phyloP scores from a whole-genome alignment of 1,140 invertebrate species.

The Cotesia vestalis region DNA sequence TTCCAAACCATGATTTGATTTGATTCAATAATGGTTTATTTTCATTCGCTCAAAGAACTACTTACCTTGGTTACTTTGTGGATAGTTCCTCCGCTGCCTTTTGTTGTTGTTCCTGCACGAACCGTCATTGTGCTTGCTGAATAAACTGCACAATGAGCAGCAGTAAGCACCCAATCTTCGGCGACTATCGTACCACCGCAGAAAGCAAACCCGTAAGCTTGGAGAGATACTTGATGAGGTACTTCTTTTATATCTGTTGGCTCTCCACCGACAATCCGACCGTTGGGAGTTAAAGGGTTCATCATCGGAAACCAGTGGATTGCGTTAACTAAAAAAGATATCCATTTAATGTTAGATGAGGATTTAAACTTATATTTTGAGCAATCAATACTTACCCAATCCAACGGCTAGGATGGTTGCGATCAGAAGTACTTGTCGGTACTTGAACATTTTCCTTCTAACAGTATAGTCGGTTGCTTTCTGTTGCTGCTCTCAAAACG shows the following conservation, averaged over 20 bases:
- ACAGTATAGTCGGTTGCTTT: background rate
- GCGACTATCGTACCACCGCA: conserved; percentile 47
- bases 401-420: background rate
- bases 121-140: background rate
- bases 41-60: background rate
- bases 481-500: conserved; percentile 8
- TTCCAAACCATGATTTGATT: background rate
- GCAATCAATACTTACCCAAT: conserved; percentile 28
- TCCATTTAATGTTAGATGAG: background rate
- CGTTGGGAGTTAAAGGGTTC: conserved; percentile 34
- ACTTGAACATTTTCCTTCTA: conserved; percentile 32
- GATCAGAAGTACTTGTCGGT: background rate
- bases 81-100: conserved; percentile 32
- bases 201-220: conserved; percentile 39
- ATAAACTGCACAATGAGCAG: conserved; percentile 44
- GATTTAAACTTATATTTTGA: no score
- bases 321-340: conserved; percentile 12
- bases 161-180: conserved; percentile 43
- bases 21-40: background rate
- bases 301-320: background rate
- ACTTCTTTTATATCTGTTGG: conserved; percentile 67
- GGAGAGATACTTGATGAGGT: conserved; percentile 71
- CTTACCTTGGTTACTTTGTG: conserved; percentile 35
- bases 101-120: conserved; percentile 39
- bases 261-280: conserved; percentile 70